Evolutionary conservation across 2,113 vertebrate species (phyloP), one percentile per base, ranked within the genome.

Genomic region (Cygnus atratus): DNA sequence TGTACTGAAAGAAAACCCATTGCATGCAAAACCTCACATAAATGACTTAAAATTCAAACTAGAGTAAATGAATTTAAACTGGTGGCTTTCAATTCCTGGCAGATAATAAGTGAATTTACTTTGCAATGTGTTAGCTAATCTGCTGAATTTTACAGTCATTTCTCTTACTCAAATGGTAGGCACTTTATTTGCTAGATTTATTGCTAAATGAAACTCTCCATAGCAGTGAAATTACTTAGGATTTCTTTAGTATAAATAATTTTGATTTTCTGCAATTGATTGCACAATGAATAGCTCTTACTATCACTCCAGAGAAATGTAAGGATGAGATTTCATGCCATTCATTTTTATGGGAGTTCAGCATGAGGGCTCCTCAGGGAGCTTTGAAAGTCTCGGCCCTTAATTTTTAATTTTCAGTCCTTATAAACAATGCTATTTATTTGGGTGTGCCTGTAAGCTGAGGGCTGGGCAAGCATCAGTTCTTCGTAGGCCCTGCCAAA

Each of bases 361-460:
- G 46, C 93, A 66, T 87, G 86, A 91, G 81, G 73, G 78, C 41
- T 95, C 92, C 92, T 85, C 12, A 1, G 96, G 93, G 96, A 93
- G 61, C 92, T 89, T 87, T 92, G 93, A 89, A 93, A 96, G 93
- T 96, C 92, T 76, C 91, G 83, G 90, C 88, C 84, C 87, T 94
- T 95, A 68, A 84, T 91, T 96, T 96, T 89, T 92, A 89, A 92
- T 96, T 92, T 94, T 94, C 91, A 84, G 81, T 50, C 88, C 84
- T 92, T 95, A 92, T 79, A 94, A 97, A 96, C 93, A 93, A 91
- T 91, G 88, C 91, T 92, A 68, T 97, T 96, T 93, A 81, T 95
- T 76, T 95, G 96, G 96, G 96, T 93, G 96, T 96, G 95, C 76
- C 93, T 94, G 73, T 29, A 84, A 95, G 80, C 93, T 46, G 91